phyloP scores from a whole-genome alignment of 2,797 vertebrate species.

The Tachyglossus aculeatus region DNA sequence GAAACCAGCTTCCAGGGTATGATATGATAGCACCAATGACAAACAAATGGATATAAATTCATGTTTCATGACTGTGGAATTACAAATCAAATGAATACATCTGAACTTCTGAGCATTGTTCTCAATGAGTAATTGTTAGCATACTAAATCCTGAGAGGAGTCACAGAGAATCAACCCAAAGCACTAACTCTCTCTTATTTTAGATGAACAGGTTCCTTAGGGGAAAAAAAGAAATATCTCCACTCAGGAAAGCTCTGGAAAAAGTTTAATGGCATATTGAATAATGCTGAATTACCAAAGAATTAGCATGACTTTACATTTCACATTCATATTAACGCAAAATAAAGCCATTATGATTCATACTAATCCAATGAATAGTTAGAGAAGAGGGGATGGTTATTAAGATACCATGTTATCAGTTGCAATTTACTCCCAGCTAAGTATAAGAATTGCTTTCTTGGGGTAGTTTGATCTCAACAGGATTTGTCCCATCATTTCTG shows the following conservation, averaged over 20 bases:
- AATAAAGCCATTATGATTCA: slow-evolving; percentile 55
- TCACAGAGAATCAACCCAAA: too few species aligned
- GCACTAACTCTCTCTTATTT: slow-evolving; percentile 26
- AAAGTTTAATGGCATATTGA: slow-evolving; percentile 30
- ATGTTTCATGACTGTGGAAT: too few species aligned
- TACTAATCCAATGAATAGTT: slow-evolving; percentile 43
- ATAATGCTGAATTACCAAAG: slow-evolving; percentile 27
- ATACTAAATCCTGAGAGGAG: slow-evolving; percentile 19
- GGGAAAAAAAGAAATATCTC: slow-evolving; percentile 33
- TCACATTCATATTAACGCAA: slow-evolving; percentile 50
- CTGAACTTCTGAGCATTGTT: slow-evolving; percentile 31
- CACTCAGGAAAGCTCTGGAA: slow-evolving; percentile 17
- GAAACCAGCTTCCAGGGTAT: too few species aligned
- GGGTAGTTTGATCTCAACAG: too few species aligned
- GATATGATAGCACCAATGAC: too few species aligned
- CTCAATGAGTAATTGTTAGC: slow-evolving; percentile 7
- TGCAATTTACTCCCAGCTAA: too few species aligned
- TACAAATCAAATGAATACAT: background rate
- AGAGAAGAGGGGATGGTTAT: slow-evolving; percentile 41
- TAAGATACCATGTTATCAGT: slow-evolving; percentile 33
- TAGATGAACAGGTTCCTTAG: slow-evolving; percentile 19
- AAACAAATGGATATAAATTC: too few species aligned
- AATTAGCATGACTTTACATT: slow-evolving; percentile 58
- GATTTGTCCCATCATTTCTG: too few species aligned
- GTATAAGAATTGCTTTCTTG: too few species aligned